These are phyloP conservation scores for Apis florea DNA, from an alignment of 1,140 invertebrate genomes.

Conservation along the genomic window DNA sequence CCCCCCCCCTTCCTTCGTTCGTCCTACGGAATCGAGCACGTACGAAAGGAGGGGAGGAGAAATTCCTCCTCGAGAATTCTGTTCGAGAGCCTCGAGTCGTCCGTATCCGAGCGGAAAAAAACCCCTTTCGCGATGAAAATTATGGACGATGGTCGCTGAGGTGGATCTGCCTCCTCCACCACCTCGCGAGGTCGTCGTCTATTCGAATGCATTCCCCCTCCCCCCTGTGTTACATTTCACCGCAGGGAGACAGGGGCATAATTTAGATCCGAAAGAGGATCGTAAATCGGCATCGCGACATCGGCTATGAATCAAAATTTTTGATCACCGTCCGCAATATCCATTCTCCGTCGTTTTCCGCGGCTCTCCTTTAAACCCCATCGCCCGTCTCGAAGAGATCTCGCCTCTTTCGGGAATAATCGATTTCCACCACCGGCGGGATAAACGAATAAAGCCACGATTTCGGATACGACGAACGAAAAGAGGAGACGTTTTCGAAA, in stretches of 20 bases:
- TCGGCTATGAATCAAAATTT: slow-evolving; percentile 73
- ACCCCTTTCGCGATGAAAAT: slow-evolving; percentile 9
- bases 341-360: slow-evolving; percentile 11
- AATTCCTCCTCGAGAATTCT: slow-evolving; percentile 36
- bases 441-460: slow-evolving; percentile 17
- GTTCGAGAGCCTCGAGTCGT: neutral
- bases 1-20: neutral
- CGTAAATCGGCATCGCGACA: slow-evolving; percentile 70
- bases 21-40: slow-evolving; percentile 29
- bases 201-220: slow-evolving; percentile 10
- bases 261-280: slow-evolving; percentile 61
- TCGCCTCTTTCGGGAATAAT: no score
- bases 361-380: slow-evolving; percentile 19
- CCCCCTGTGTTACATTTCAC: slow-evolving; percentile 2
- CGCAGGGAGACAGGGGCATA: slow-evolving; percentile 55
- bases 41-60: slow-evolving; percentile 33
- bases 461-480: neutral
- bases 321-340: slow-evolving; percentile 53
- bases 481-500: slow-evolving; percentile 11
- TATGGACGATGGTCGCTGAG: neutral
- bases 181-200: neutral
- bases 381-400: slow-evolving; percentile 9
- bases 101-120: slow-evolving; percentile 39
- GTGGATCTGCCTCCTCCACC: no score
- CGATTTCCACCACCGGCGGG: neutral